These are phyloP conservation scores for Patiria miniata DNA, from an alignment of 35 echinoderm and acorn worm species.

Conservation along the genomic window DNA sequence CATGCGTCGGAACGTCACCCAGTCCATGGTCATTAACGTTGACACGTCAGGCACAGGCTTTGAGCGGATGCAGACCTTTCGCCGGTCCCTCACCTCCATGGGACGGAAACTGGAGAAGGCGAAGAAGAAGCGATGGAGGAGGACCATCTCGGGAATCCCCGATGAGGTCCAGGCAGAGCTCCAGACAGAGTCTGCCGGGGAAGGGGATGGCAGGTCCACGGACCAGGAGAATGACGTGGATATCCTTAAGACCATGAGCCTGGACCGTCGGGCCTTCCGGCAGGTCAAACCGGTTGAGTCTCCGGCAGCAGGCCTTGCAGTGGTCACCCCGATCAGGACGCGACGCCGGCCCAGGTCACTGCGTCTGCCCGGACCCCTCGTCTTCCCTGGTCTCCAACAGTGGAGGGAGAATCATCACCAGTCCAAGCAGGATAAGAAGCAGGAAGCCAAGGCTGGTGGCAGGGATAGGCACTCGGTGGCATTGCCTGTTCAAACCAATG, in stretches of 20 bases:
- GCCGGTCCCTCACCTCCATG: constrained; percentile 66
- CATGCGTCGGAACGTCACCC: constrained; percentile 53
- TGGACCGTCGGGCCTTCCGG: constrained; percentile 56
- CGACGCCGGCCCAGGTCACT: constrained; percentile 27
- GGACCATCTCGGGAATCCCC: constrained; percentile 74
- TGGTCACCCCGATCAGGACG: constrained; percentile 61
- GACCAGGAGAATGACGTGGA: constrained; percentile 49
- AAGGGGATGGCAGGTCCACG: constrained; percentile 24
- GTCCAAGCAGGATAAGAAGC: neutral
- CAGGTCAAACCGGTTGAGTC: constrained; percentile 44
- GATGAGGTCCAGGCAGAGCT: constrained; percentile 63
- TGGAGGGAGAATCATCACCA: neutral
- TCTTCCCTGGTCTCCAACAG: constrained; percentile 13
- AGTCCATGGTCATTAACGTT: constrained; percentile 69
- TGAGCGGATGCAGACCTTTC: constrained; percentile 81
- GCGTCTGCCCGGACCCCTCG: constrained; percentile 19
- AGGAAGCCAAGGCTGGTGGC: neutral
- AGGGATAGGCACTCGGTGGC: constrained; percentile 5
- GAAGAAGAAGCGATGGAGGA: constrained; percentile 65
- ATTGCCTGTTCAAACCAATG: neutral
- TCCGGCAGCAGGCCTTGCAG: constrained; percentile 43
- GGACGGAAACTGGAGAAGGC: constrained; percentile 45
- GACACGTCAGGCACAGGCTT: constrained; percentile 84
- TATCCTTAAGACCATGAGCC: constrained; percentile 67
- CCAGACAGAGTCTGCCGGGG: constrained; percentile 29